Percentiles rank a stretch among this genome's conserved stretches.
These are phyloP conservation scores for Flabesymbios commensalis DNA, from an alignment of 2,888 invertebrate genomes.

Conservation along the genomic window DNA sequence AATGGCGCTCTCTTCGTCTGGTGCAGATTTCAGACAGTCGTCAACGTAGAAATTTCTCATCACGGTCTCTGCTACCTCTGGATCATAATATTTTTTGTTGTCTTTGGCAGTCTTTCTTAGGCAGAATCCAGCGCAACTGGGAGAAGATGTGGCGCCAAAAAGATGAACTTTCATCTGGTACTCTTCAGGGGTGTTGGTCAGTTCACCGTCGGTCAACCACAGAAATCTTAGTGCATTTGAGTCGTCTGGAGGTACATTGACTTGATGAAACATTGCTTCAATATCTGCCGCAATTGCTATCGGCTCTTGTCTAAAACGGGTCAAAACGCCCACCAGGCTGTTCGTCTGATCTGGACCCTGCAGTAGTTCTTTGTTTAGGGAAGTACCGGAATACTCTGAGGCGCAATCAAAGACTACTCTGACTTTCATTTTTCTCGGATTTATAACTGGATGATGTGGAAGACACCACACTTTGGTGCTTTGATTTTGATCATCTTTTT, in stretches of 20 bases:
- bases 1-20: neutral
- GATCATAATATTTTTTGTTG: neutral
- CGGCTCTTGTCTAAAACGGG: conserved; percentile 1
- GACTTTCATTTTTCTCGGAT: conserved; percentile 3
- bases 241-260: neutral
- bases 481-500: neutral
- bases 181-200: neutral
- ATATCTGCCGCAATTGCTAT: neutral
- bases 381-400: neutral
- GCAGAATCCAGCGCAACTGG: neutral
- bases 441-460: neutral
- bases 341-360: conserved; percentile 9
- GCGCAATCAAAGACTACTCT: conserved; percentile 6
- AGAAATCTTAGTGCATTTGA: neutral
- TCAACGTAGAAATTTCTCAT: neutral
- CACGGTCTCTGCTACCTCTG: neutral
- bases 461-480: neutral
- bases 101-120: neutral
- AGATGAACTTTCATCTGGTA: conserved; percentile 4
- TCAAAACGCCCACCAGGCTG: conserved; percentile 4
- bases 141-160: conserved; percentile 4
- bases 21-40: neutral
- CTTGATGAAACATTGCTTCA: conserved; percentile 8
- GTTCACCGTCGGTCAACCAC: conserved; percentile 2
- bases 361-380: neutral